Conservation (phyloP, 2,113 vertebrate species). For the Pterocles orientalis region DNA sequence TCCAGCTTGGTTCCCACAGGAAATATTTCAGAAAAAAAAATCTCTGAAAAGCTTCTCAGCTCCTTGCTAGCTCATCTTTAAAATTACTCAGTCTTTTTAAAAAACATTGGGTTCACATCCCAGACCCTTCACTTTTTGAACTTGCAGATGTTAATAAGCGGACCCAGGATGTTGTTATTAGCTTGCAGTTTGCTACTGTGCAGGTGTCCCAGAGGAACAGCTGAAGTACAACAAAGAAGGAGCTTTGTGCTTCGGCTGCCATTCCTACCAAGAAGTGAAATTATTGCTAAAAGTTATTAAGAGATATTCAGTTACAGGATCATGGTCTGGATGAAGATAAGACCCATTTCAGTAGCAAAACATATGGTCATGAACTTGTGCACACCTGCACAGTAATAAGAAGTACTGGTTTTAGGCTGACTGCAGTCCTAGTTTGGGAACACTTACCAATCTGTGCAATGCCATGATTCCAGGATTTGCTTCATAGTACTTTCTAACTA, state of each 20-base stretch:
- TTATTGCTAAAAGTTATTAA: constrained; percentile 71
- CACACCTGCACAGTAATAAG: constrained; percentile 61
- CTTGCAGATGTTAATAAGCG: background rate
- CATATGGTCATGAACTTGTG: constrained; percentile 22
- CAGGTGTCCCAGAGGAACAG: constrained; percentile 38
- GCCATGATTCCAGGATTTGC: constrained; percentile 57
- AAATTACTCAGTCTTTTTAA: background rate
- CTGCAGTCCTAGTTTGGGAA: constrained; percentile 6
- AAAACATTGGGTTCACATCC: background rate
- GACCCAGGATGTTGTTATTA: background rate
- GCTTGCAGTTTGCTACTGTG: background rate
- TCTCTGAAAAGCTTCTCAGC: background rate
- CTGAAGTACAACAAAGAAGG: constrained; percentile 23
- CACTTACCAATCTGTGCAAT: constrained; percentile 44
- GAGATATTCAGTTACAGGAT: constrained; percentile 70
- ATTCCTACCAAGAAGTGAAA: constrained; percentile 19
- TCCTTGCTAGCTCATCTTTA: background rate
- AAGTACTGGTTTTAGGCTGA: background rate
- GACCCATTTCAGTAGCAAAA: constrained; percentile 23
- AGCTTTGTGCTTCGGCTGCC: background rate
- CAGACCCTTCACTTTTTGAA: background rate
- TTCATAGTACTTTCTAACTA: constrained; percentile 70
- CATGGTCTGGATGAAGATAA: constrained; percentile 38
- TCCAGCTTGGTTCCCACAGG: background rate
- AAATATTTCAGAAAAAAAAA: background rate